Percentiles rank a stretch among this genome's conserved stretches.
Conservation (phyloP, 2,888 invertebrate species). For the Eilema sororculum region DNA sequence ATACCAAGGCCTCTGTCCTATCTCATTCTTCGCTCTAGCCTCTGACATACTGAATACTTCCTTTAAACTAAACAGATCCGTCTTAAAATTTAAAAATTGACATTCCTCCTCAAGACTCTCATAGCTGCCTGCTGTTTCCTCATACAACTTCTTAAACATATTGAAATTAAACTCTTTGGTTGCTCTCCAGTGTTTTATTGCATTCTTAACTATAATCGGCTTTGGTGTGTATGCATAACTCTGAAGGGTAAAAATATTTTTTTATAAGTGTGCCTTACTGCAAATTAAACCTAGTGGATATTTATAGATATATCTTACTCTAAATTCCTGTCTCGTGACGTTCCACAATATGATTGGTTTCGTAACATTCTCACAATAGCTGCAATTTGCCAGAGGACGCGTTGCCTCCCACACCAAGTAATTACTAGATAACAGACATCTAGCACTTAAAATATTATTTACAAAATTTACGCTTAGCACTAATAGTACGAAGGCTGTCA, state of each 20-base stretch:
- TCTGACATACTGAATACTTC: constrained; percentile 93
- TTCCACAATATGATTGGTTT: constrained; percentile 90
- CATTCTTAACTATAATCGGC: constrained; percentile 93
- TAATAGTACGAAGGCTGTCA: constrained; percentile 60
- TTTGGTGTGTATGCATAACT: constrained; percentile 92
- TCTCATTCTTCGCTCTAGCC: constrained; percentile 88
- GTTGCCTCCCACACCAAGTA: constrained; percentile 95
- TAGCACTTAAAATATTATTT: constrained; percentile 83
- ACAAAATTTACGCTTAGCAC: constrained; percentile 61
- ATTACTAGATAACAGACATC: constrained; percentile 94
- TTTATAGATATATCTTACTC: constrained; percentile 63
- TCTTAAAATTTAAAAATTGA: constrained; percentile 95
- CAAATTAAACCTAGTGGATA: constrained; percentile 16
- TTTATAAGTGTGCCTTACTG: constrained; percentile 12
- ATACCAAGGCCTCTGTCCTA: constrained; percentile 93
- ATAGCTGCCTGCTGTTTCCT: constrained; percentile 89
- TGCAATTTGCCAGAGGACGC: constrained; percentile 93
- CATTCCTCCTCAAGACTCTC: constrained; percentile 93
- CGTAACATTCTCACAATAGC: constrained; percentile 90
- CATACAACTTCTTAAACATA: constrained; percentile 90
- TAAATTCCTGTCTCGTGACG: constrained; percentile 90
- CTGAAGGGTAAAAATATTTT: constrained; percentile 53
- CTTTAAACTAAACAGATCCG: constrained; percentile 91
- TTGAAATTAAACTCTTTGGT: constrained; percentile 89
- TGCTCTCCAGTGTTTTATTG: constrained; percentile 92